A percentile compares a stretch with the other conserved stretches of the same genome.
Conservation (phyloP, 2,888 invertebrate genomes). For the Aradus depressus region DNA sequence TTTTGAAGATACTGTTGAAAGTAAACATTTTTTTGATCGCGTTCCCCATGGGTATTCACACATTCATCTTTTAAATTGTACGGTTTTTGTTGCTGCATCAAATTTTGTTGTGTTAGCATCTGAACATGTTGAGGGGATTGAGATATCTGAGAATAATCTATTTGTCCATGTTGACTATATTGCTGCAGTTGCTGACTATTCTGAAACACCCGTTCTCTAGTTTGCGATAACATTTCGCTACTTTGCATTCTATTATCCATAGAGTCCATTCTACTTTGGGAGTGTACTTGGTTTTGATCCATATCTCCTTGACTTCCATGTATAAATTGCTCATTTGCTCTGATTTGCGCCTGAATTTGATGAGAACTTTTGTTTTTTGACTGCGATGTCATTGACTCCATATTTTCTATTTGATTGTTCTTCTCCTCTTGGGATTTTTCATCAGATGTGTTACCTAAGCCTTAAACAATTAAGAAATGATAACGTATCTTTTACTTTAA, state of each 20-base stretch:
- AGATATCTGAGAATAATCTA: constrained; percentile 17
- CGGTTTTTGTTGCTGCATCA: constrained; percentile 28
- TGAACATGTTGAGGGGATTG: constrained; percentile 14
- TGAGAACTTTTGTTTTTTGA: constrained; percentile 21
- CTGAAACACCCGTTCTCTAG: constrained; percentile 1
- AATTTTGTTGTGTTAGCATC: constrained; percentile 26
- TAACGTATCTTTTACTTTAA: too few species aligned
- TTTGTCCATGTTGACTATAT: constrained; percentile 16
- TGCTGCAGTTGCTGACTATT: constrained; percentile 19
- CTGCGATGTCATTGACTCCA: constrained; percentile 15
- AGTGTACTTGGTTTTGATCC: constrained; percentile 19
- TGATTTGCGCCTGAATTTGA: constrained; percentile 27
- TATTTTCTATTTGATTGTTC: constrained; percentile 7
- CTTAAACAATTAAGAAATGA: constrained; percentile 27
- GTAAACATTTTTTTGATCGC: constrained; percentile 36
- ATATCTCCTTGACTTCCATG: constrained; percentile 19
- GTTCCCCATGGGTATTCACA: constrained; percentile 26
- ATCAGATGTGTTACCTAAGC: constrained; percentile 34
- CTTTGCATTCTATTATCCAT: constrained; percentile 9
- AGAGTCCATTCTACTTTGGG: constrained; percentile 15
- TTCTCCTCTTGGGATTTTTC: constrained; percentile 32
- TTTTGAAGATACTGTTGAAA: constrained; percentile 44
- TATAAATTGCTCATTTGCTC: constrained; percentile 26
- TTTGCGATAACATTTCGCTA: constrained; percentile 4
- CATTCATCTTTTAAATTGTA: constrained; percentile 15